These are phyloP conservation scores for Capreolus pygargus DNA, from an alignment of 2,113 vertebrate species.

Conservation along the genomic window DNA sequence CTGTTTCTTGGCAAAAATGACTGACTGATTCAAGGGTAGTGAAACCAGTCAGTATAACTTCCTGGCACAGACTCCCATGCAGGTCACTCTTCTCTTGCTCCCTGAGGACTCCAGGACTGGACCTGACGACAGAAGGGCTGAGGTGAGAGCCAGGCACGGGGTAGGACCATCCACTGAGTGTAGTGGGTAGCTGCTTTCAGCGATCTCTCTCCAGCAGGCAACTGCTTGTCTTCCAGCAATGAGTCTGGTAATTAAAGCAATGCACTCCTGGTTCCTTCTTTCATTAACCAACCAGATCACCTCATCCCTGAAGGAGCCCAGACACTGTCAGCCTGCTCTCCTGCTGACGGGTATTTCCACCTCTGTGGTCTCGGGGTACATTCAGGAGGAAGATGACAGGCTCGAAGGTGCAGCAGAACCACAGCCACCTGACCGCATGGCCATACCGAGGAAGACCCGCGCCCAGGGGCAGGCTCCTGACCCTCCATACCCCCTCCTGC, in stretches of 20 bases:
- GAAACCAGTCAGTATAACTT: not conserved
- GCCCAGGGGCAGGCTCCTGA: rapidly evolving
- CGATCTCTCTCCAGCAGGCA: slow-evolving; percentile 37
- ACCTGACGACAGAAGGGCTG: not conserved
- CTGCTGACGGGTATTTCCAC: slow-evolving; percentile 60
- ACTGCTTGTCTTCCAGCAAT: slow-evolving; percentile 23
- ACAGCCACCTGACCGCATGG: not conserved
- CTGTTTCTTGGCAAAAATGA: not conserved
- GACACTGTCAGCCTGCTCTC: slow-evolving; percentile 49
- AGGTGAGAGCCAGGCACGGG: not conserved
- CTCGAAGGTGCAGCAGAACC: not conserved
- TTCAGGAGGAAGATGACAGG: not conserved
- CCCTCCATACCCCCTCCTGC: not conserved
- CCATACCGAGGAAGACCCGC: rapidly evolving
- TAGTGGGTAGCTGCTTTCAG: slow-evolving; percentile 31
- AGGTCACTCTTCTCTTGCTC: not conserved
- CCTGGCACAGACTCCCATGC: not conserved
- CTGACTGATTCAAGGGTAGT: not conserved
- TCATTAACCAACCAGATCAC: slow-evolving; percentile 74
- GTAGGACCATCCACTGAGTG: not conserved
- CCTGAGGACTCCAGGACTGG: not conserved
- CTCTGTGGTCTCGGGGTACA: not conserved
- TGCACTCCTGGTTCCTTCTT: slow-evolving; percentile 71
- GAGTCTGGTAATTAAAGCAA: slow-evolving; percentile 71
- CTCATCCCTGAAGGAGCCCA: slow-evolving; percentile 61